These are phyloP conservation scores for Dendroctonus ponderosae DNA, from an alignment of 1,140 invertebrate genomes.

Conservation along the genomic window DNA sequence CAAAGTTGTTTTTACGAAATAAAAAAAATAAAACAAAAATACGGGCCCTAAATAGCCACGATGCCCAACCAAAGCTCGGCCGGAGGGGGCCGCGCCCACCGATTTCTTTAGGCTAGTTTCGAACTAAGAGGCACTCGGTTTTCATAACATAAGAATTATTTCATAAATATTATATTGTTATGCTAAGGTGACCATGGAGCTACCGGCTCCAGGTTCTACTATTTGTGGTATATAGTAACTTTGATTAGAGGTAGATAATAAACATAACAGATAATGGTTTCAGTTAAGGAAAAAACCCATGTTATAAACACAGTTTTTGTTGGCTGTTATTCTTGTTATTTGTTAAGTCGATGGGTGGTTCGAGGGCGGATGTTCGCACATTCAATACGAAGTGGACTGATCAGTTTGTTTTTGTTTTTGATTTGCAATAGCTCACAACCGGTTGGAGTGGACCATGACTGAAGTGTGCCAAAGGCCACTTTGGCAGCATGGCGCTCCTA, in stretches of 20 bases:
- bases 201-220: conserved; percentile 45
- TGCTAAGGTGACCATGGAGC: conserved; percentile 47
- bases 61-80: conserved; percentile 64
- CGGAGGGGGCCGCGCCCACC: conserved; percentile 53
- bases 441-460: too few relatives aligned
- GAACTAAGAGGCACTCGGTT: conserved; percentile 47
- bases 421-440: too few relatives aligned
- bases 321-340: conserved; percentile 50
- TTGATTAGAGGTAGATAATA: conserved; percentile 53
- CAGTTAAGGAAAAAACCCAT: conserved; percentile 45
- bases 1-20: conserved; percentile 80
- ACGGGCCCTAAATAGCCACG: conserved; percentile 80
- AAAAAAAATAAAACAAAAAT: conserved; percentile 60
- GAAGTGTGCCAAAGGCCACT: too few relatives aligned
- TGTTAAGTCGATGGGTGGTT: conserved; percentile 33
- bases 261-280: conserved; percentile 51
- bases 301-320: conserved; percentile 49
- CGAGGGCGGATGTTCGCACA: background rate
- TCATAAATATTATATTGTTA: conserved; percentile 54
- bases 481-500: too few relatives aligned
- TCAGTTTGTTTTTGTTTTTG: background rate
- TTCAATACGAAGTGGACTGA: background rate
- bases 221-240: conserved; percentile 55
- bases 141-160: conserved; percentile 51
- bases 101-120: conserved; percentile 44